Conservation (phyloP, 2,113 vertebrate genomes). For the Paratilapia polleni region DNA sequence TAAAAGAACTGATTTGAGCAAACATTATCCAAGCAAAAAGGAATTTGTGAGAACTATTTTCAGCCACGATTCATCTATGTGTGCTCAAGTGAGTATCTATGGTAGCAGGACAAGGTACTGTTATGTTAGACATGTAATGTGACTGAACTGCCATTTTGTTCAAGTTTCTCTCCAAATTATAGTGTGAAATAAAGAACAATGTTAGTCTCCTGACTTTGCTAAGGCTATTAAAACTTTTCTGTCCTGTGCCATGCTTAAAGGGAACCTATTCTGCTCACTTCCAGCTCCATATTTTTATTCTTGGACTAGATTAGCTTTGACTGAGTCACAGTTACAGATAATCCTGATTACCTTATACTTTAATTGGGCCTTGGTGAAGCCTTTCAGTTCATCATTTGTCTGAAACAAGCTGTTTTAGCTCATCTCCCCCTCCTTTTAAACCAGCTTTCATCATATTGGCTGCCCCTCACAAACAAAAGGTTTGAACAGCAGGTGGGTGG, state of each 20-base stretch:
- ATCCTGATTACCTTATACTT: fast-evolving
- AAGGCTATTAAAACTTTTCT: neutral
- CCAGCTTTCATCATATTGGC: neutral
- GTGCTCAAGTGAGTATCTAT: neutral
- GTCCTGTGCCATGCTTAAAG: neutral
- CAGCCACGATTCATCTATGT: neutral
- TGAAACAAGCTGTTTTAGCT: fast-evolving
- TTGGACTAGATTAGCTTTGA: neutral
- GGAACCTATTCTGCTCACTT: neutral
- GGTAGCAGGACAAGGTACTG: neutral
- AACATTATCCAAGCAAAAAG: neutral
- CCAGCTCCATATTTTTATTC: too few species aligned
- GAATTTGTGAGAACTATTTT: neutral
- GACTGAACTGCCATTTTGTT: neutral
- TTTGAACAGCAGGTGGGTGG: neutral
- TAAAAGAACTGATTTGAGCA: neutral
- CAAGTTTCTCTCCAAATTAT: too few species aligned
- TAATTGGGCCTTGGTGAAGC: too few species aligned
- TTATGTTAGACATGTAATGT: neutral
- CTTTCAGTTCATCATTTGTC: neutral
- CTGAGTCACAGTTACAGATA: neutral
- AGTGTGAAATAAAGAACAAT: neutral
- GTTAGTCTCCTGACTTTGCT: neutral
- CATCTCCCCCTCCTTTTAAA: neutral
- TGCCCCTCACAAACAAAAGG: neutral